Percentiles rank a stretch among this genome's conserved stretches.
phyloP scores from a whole-genome alignment of 2,113 vertebrate species.

The Rostratula benghalensis region DNA sequence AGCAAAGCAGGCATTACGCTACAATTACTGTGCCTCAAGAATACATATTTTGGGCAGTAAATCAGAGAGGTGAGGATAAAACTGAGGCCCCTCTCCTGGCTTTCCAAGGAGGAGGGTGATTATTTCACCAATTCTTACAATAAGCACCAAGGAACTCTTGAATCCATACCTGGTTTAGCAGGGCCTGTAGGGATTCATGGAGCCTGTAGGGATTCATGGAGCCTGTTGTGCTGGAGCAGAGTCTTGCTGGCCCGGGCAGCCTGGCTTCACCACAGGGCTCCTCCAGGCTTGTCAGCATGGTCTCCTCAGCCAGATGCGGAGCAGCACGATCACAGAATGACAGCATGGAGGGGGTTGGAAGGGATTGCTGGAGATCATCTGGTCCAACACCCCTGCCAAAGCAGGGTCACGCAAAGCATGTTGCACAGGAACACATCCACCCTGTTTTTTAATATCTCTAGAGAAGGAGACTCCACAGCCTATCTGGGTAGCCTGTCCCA shows the following conservation, averaged over 20 bases:
- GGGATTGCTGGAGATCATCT: neutral
- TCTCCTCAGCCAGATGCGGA: neutral
- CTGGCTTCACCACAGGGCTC: neutral
- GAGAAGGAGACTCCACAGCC: neutral
- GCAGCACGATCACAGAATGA: neutral
- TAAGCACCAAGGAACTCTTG: rapidly evolving
- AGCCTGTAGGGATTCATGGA: neutral
- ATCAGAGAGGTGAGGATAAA: neutral
- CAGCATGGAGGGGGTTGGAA: neutral
- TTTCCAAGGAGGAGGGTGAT: neutral
- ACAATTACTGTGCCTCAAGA: neutral
- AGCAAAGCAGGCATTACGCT: neutral
- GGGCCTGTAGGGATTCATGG: rapidly evolving
- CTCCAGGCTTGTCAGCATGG: rapidly evolving
- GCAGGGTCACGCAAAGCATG: neutral
- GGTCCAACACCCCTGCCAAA: neutral
- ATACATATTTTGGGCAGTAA: neutral
- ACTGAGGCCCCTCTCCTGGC: neutral
- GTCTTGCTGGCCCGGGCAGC: neutral
- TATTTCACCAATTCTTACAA: neutral
- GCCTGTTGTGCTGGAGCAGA: neutral
- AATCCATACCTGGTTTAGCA: neutral
- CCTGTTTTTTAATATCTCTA: neutral
- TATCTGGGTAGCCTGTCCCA: neutral
- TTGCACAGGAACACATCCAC: neutral